These are phyloP conservation scores for Rhinolophus sinicus DNA, from an alignment of 2,113 vertebrate genomes.

Conservation along the genomic window DNA sequence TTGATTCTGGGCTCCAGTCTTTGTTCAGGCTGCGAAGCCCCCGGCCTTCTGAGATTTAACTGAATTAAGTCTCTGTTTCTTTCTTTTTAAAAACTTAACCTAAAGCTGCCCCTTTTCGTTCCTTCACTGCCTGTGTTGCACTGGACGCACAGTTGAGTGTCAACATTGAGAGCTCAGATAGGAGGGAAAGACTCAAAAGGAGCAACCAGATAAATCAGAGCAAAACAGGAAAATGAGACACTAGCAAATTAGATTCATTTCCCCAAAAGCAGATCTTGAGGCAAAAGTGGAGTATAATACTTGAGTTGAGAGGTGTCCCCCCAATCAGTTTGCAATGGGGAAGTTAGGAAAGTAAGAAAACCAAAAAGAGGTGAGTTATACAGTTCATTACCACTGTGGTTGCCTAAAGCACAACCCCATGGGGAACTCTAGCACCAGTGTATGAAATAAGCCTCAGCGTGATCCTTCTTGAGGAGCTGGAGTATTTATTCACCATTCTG, in stretches of 20 bases:
- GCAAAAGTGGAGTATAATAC: not conserved
- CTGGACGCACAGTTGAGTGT: not conserved
- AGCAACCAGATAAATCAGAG: not conserved
- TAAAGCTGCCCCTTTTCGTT: too few species aligned
- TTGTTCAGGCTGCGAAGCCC: too few species aligned
- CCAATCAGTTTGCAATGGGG: not conserved
- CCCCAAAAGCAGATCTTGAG: not conserved
- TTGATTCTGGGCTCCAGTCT: too few species aligned
- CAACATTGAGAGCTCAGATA: conserved; percentile 12
- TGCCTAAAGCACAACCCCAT: not conserved
- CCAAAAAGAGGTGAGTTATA: not conserved
- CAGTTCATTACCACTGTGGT: not conserved
- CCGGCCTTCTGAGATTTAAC: too few species aligned
- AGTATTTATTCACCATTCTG: not conserved
- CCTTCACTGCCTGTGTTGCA: too few species aligned
- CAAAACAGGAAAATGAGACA: not conserved
- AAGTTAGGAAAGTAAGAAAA: not conserved
- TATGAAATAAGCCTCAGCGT: not conserved
- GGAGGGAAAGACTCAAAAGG: not conserved
- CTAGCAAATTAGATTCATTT: not conserved
- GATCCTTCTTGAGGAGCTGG: not conserved
- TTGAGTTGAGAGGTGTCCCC: not conserved
- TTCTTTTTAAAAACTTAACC: too few species aligned
- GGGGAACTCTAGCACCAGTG: not conserved
- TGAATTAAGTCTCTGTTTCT: too few species aligned